Evolutionary conservation across 2,113 vertebrate genomes (phyloP).

Genomic region (Anarrhichthys ocellatus): DNA sequence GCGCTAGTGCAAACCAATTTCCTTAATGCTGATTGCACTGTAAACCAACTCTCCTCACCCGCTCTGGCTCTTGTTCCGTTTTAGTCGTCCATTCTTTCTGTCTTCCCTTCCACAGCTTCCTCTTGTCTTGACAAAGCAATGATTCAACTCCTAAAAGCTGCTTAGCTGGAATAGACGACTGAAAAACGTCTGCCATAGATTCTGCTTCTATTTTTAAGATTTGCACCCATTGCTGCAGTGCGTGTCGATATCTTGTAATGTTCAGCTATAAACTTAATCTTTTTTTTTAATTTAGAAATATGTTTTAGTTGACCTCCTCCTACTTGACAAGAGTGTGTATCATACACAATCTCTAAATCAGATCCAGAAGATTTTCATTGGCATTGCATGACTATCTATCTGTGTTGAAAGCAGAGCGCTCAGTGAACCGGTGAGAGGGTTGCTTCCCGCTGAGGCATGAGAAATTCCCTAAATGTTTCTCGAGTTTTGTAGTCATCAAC

Average conservation of each 20-base stretch:
- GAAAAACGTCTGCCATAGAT: conserved; percentile 10
- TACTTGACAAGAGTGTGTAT: conserved; percentile 1
- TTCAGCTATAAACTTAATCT: conserved; percentile 12
- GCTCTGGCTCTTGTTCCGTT: conserved; percentile 68
- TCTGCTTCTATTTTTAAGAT: conserved; percentile 3
- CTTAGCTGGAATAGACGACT: conserved; percentile 30
- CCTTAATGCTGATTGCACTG: conserved; percentile 83
- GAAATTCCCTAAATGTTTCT: conserved; percentile 78
- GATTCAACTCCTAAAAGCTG: conserved; percentile 54
- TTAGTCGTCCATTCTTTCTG: conserved; percentile 63
- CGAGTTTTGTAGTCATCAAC: conserved; percentile 66
- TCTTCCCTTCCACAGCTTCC: conserved; percentile 68
- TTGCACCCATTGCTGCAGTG: conserved; percentile 14
- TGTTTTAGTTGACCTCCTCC: conserved; percentile 7
- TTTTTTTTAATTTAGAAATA: conserved; percentile 22
- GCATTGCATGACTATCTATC: conserved; percentile 12
- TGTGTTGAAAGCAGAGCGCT: conserved; percentile 30
- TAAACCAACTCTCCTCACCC: conserved; percentile 79
- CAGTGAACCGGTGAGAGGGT: conserved; percentile 32
- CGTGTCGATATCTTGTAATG: conserved; percentile 14
- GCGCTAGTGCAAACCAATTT: conserved; percentile 80
- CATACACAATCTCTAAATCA: conserved; percentile 10
- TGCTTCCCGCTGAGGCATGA: conserved; percentile 68
- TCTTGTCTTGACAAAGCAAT: conserved; percentile 66
- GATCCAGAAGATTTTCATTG: not conserved